These are phyloP conservation scores for Eulemur mongoz DNA, from an alignment of 2,797 vertebrate genomes.

Conservation along the genomic window DNA sequence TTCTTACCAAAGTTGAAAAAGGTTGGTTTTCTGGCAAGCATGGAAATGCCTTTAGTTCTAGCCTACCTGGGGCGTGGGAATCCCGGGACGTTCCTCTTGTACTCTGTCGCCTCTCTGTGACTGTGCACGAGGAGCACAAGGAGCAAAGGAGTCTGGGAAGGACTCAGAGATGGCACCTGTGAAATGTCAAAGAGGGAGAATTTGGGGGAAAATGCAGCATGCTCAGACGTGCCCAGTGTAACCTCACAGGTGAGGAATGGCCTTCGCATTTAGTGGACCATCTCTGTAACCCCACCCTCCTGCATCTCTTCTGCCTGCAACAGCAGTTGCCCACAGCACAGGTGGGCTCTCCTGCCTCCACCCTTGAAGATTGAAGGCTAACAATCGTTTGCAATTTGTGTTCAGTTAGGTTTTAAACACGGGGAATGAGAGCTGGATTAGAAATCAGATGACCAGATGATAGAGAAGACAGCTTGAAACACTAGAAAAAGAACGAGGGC, in stretches of 20 bases:
- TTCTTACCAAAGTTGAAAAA: slow-evolving; percentile 18
- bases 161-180: neutral
- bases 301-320: no score
- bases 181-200: neutral
- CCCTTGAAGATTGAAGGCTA: neutral
- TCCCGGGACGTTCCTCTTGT: neutral
- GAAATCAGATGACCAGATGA: neutral
- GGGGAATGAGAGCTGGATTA: neutral
- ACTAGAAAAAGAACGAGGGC: neutral
- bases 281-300: neutral
- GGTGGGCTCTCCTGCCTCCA: neutral
- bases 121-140: neutral
- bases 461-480: neutral
- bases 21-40: neutral
- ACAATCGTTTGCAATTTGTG: neutral
- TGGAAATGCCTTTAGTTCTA: neutral
- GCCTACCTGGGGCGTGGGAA: neutral
- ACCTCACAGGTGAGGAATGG: neutral
- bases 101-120: neutral
- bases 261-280: neutral
- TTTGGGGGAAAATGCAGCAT: fast-evolving
- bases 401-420: neutral
- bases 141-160: neutral
- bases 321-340: neutral
- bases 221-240: fast-evolving